phyloP scores from a whole-genome alignment of 2,888 invertebrate genomes.

The Acronicta aceris region DNA sequence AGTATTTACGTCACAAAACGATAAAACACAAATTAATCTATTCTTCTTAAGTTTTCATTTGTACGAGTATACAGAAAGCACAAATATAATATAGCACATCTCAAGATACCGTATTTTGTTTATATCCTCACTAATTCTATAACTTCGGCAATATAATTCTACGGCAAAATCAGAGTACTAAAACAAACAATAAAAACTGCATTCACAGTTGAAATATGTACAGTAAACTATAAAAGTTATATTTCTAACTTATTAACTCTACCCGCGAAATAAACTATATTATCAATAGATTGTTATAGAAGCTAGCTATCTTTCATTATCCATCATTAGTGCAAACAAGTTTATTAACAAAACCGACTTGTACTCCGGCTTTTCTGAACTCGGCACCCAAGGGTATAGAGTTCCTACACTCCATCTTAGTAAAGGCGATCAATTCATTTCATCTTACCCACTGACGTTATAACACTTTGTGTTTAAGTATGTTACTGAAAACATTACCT shows the following conservation, averaged over 20 bases:
- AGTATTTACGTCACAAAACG: not conserved
- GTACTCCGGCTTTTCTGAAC: conserved; percentile 66
- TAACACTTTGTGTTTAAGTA: conserved; percentile 41
- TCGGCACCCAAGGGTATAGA: conserved; percentile 73
- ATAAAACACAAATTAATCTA: conserved; percentile 7
- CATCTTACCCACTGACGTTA: conserved; percentile 74
- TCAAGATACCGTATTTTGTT: too few species aligned
- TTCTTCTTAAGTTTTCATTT: not conserved
- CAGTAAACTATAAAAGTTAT: too few species aligned
- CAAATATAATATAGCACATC: not conserved
- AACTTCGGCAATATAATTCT: not conserved
- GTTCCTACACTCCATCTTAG: conserved; percentile 78
- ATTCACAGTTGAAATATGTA: too few species aligned
- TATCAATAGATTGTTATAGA: conserved; percentile 56
- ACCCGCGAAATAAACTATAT: conserved; percentile 8
- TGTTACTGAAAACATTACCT: conserved; percentile 24
- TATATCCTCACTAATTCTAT: too few species aligned
- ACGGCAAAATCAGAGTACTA: not conserved
- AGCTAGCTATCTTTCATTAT: conserved; percentile 72
- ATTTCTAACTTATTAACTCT: not conserved
- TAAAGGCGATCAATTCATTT: conserved; percentile 76
- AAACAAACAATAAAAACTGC: not conserved
- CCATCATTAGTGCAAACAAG: conserved; percentile 78
- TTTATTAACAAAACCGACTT: conserved; percentile 72
- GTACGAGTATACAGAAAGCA: too few species aligned